Percentiles rank a stretch among this genome's conserved stretches.
These are phyloP conservation scores for Tenrec ecaudatus DNA, from an alignment of 2,113 vertebrate species.

Conservation along the genomic window DNA sequence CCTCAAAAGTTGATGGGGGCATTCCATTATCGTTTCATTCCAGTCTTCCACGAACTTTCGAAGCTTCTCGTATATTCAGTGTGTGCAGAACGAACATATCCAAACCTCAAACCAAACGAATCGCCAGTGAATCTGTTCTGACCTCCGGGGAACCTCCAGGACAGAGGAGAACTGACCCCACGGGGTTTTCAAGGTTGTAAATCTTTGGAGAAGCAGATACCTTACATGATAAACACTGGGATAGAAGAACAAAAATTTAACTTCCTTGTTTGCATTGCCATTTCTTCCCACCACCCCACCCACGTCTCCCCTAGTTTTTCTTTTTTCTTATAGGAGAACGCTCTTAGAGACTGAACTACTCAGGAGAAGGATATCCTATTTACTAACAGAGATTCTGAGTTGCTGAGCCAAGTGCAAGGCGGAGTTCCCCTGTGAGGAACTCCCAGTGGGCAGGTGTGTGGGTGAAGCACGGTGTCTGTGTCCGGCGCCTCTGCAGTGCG, in stretches of 20 bases:
- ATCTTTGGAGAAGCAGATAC: not conserved
- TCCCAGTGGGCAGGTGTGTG: conserved; percentile 77
- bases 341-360: conserved; percentile 49
- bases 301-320: not conserved
- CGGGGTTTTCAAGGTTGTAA: not conserved
- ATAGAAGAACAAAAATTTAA: conserved; percentile 27
- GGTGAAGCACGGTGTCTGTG: conserved; percentile 52
- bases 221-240: conserved; percentile 12
- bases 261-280: not conserved
- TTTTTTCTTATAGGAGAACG: conserved; percentile 66
- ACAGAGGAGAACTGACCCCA: not conserved
- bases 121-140: not conserved
- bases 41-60: no score
- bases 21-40: no score
- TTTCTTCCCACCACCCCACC: not conserved
- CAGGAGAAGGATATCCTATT: conserved; percentile 64
- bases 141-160: not conserved
- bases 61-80: not conserved
- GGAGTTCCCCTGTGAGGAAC: conserved; percentile 62
- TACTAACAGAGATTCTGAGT: conserved; percentile 51
- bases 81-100: conserved; percentile 50
- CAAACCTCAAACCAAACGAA: not conserved
- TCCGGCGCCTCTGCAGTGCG: no score
- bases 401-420: conserved; percentile 75
- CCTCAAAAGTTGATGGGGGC: no score